Conservation (phyloP, 2,797 vertebrate species). For the Pseudochirops cupreus region DNA sequence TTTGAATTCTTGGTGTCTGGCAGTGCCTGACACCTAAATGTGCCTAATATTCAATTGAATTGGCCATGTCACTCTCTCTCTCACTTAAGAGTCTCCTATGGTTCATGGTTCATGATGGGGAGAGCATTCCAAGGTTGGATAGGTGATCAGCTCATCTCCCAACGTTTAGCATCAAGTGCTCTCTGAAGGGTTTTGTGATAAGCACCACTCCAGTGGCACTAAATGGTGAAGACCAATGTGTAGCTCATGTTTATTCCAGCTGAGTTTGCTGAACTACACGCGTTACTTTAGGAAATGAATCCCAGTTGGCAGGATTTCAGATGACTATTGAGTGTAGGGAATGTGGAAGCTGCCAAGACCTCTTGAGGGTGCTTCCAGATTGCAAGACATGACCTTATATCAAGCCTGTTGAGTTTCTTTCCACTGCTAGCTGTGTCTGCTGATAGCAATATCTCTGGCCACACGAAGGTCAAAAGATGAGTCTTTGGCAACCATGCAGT, state of each 20-base stretch:
- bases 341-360: not conserved
- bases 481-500: not conserved
- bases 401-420: not conserved
- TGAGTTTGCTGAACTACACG: not conserved
- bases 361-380: not conserved
- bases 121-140: too few relatives aligned
- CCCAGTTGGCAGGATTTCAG: not conserved
- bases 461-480: not conserved
- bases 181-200: not conserved
- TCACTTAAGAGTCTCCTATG: not conserved
- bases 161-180: not conserved
- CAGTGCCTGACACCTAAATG: too few relatives aligned
- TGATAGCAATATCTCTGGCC: not conserved
- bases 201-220: not conserved
- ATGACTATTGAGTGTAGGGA: not conserved
- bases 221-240: not conserved
- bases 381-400: not conserved
- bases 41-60: not conserved
- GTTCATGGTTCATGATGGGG: not conserved
- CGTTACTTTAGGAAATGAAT: not conserved
- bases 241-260: not conserved
- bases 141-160: not conserved
- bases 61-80: not conserved
- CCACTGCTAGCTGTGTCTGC: not conserved
- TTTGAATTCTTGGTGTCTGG: not conserved